Evolutionary conservation across 2,113 vertebrate genomes (phyloP).

Genomic region (Sylvilagus bachmani): DNA sequence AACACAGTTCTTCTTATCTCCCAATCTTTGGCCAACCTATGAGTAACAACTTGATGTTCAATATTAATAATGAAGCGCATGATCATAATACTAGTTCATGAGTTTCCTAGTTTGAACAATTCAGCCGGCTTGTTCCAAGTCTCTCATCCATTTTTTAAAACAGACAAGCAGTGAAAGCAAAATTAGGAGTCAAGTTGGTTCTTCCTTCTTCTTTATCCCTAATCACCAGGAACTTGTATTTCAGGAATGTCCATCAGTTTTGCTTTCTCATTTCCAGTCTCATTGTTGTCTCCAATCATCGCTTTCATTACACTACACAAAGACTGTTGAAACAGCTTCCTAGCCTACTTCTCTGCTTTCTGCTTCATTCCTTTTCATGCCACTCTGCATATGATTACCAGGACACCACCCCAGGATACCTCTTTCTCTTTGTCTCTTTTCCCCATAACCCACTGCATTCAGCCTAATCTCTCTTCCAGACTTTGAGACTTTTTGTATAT

Average conservation of each 20-base stretch:
- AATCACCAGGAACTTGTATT: too few species aligned
- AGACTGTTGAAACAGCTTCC: not conserved
- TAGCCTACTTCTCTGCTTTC: not conserved
- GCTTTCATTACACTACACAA: not conserved
- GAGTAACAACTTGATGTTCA: not conserved
- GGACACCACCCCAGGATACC: not conserved
- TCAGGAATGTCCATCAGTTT: not conserved
- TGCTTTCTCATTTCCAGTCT: not conserved
- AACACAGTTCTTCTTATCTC: not conserved
- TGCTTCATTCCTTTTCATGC: not conserved
- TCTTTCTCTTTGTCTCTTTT: not conserved
- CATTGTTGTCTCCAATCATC: not conserved
- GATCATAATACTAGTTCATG: not conserved
- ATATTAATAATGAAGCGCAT: constrained; percentile 1
- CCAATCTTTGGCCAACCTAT: not conserved
- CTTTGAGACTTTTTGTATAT: not conserved
- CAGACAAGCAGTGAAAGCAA: not conserved
- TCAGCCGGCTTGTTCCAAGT: not conserved
- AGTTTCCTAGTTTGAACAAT: constrained; percentile 16
- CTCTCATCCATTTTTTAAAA: not conserved
- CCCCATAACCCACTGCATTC: not conserved
- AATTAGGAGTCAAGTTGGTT: not conserved
- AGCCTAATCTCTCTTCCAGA: not conserved
- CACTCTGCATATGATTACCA: not conserved
- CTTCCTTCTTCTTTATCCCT: not conserved